Percentiles rank a stretch among this genome's conserved stretches.
Conservation (phyloP, 2,888 invertebrate species). For the Lacanobia oleracea region DNA sequence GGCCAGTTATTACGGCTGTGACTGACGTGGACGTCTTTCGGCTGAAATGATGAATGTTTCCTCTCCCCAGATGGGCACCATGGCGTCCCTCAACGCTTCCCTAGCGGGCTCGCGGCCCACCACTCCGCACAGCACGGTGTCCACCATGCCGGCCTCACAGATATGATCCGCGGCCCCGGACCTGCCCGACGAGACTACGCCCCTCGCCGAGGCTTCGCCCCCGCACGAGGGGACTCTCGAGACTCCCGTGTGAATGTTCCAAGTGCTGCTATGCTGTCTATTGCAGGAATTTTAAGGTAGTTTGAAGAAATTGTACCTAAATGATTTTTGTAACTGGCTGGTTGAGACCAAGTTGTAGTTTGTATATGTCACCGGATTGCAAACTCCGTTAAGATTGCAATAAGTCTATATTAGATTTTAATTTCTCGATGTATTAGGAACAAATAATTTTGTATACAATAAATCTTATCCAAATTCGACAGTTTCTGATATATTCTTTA, state of each 20-base stretch:
- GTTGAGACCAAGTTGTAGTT: background rate
- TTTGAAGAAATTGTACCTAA: background rate
- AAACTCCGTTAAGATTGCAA: too few species aligned
- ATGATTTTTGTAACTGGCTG: background rate
- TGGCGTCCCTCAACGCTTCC: slow-evolving; percentile 97
- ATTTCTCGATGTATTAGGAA: too few species aligned
- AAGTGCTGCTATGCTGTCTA: background rate
- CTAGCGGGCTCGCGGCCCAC: slow-evolving; percentile 97
- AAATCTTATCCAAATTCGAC: too few species aligned
- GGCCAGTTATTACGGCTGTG: too few species aligned
- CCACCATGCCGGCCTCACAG: slow-evolving; percentile 95
- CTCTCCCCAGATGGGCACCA: slow-evolving; percentile 95
- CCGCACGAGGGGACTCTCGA: slow-evolving; percentile 67
- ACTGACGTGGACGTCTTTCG: too few species aligned
- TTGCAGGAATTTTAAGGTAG: background rate
- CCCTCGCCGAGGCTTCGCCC: slow-evolving; percentile 53
- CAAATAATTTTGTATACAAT: too few species aligned
- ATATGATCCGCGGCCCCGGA: slow-evolving; percentile 79
- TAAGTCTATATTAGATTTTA: too few species aligned
- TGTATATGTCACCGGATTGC: too few species aligned
- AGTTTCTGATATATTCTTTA: too few species aligned
- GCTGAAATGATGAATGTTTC: too few species aligned
- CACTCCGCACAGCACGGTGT: slow-evolving; percentile 97
- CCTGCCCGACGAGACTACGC: slow-evolving; percentile 54
- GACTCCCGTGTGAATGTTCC: slow-evolving; percentile 71